phyloP scores from a whole-genome alignment of 2,888 invertebrate species.

The Tricholauxania praeusta region DNA sequence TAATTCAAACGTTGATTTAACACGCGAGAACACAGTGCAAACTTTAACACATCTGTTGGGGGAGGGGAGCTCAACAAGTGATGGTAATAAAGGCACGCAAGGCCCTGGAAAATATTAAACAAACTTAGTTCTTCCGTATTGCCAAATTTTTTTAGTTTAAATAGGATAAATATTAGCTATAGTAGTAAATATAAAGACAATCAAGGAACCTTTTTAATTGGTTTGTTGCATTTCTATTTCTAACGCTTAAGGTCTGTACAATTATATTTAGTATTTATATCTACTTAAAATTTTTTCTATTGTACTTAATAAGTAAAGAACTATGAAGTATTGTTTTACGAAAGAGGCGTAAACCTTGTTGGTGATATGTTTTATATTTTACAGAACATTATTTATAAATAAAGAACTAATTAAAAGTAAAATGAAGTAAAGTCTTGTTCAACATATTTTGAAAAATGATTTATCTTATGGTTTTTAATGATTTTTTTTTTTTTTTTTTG shows the following conservation, averaged over 20 bases:
- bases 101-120: constrained; percentile 11
- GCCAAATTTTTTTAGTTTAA: constrained; percentile 22
- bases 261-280: background rate
- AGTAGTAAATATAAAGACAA: constrained; percentile 15
- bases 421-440: no score
- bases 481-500: no score
- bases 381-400: no score
- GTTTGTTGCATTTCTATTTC: constrained; percentile 11
- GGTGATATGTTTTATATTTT: no score
- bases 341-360: no score
- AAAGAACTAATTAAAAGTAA: no score
- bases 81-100: background rate
- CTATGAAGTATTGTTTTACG: no score
- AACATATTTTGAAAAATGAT: no score
- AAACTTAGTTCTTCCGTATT: background rate
- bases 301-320: no score
- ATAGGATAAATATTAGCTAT: constrained; percentile 9
- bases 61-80: constrained; percentile 26
- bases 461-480: no score
- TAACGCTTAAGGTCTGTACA: background rate
- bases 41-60: constrained; percentile 48
- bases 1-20: constrained; percentile 33
- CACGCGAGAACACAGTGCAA: constrained; percentile 48
- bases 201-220: background rate
- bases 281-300: background rate